Conservation (phyloP, 2,888 invertebrate species). For the Caenorhabditis plicata region DNA sequence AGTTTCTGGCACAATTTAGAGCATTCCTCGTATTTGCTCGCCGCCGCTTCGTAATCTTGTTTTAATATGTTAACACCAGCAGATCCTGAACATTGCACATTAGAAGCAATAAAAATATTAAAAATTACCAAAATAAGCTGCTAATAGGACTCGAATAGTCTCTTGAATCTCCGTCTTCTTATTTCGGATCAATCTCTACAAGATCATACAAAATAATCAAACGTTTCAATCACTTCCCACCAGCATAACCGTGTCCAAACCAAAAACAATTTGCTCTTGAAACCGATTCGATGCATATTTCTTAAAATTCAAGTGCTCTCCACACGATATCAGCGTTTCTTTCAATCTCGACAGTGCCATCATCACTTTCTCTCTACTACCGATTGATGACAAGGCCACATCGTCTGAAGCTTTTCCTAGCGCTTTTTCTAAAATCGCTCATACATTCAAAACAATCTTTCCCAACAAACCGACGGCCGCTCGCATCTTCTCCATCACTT, state of each 20-base stretch:
- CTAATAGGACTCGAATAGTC: neutral
- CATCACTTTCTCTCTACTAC: conserved; percentile 6
- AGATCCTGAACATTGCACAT: neutral
- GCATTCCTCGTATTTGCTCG: neutral
- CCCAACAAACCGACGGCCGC: conserved; percentile 4
- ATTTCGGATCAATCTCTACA: conserved; percentile 2
- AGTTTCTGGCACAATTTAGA: neutral
- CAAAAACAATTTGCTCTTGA: no score
- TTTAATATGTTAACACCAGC: no score
- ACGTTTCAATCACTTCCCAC: neutral
- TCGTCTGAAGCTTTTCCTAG: neutral
- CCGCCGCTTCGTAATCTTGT: no score
- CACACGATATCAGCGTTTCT: conserved; percentile 8
- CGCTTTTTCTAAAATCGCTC: conserved; percentile 1
- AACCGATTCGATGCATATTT: no score
- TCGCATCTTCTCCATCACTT: conserved; percentile 9
- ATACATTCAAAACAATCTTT: no score
- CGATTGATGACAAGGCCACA: neutral
- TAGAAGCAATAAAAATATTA: neutral
- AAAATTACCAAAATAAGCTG: neutral
- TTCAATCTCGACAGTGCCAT: conserved; percentile 2
- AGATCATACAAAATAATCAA: conserved; percentile 7
- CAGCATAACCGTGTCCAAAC: neutral
- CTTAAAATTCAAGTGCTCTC: neutral
- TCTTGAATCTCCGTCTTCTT: conserved; percentile 8